Evolutionary conservation across 1,140 invertebrate species (phyloP), one percentile per base, ranked within the genome.

Genomic region (Alviniconcha marisindica): DNA sequence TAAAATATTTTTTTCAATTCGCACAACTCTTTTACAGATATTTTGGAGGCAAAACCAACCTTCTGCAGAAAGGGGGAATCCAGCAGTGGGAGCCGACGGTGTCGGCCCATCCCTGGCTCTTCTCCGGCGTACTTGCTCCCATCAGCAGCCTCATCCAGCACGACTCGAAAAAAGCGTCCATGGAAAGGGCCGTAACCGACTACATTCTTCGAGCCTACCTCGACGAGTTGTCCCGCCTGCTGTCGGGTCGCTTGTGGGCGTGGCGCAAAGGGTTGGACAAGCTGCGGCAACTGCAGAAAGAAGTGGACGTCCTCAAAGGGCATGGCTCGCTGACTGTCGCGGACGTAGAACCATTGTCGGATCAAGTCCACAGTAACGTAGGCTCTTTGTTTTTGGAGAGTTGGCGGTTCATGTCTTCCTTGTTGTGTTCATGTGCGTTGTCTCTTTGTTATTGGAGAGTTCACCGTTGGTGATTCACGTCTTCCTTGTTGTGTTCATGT

Each of bases 31-130:
- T 38, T 10, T 5, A 24, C 69, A 73, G 69, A 36, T 73, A 73
- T 38, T 73, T 36, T 38, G 69, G 69, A 18, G 83, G 83, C 24
- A 54, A 84, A 31, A 76, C 78, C 36, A 84, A 84, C 56, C 83
- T 84, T 2, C 48, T 84, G 28, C 18, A 77, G 1, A n/a, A 42
- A 18, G 44, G 44, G 36, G 83, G 83, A 56, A 73, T 84, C 1
- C 14, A 1, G 0, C 69, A 54, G 15, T 80, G 83, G 83, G 69
- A 80, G 42, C 66, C 83, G 4, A 84, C 83, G 24, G 77, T 84
- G 33, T 14, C 38, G 21, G n/a, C 42, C 38, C 44, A 84, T 38
- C 83, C 83, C 1, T 84, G 83, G 83, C 77, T 81, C 0, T 84
- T 84, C 51, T 84, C 83, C 38, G 83, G 83, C 28, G 31, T 60